Conservation (phyloP, 2,797 vertebrate species). For the Syngnathus acus region DNA sequence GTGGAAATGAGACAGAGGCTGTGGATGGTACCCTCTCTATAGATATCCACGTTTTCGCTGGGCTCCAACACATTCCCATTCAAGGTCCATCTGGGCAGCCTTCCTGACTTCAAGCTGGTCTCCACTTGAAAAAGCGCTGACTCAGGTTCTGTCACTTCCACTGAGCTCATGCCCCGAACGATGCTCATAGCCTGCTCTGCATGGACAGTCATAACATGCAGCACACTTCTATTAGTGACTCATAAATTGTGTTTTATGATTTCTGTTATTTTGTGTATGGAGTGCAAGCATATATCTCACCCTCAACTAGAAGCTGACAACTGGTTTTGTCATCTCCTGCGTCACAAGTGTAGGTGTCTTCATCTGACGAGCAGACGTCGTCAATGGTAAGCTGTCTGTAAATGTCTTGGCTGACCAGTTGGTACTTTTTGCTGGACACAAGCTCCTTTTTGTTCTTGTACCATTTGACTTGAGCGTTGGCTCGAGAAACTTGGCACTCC, state of each 20-base stretch:
- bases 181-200: slow-evolving; percentile 90
- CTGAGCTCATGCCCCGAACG: slow-evolving; percentile 74
- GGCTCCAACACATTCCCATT: slow-evolving; percentile 70
- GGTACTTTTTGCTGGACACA: slow-evolving; percentile 70
- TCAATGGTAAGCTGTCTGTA: slow-evolving; percentile 89
- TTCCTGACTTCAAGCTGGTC: slow-evolving; percentile 80
- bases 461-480: slow-evolving; percentile 84
- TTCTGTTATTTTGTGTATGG: no score
- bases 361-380: slow-evolving; percentile 80
- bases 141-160: slow-evolving; percentile 84
- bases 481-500: slow-evolving; percentile 90
- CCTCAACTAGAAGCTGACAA: slow-evolving; percentile 90
- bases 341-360: slow-evolving; percentile 89
- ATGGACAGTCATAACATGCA: slow-evolving; percentile 40
- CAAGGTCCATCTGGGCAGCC: slow-evolving; percentile 86
- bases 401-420: slow-evolving; percentile 80
- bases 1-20: slow-evolving; percentile 79
- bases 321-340: slow-evolving; percentile 83
- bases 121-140: slow-evolving; percentile 85
- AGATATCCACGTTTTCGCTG: slow-evolving; percentile 64
- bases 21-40: slow-evolving; percentile 80
- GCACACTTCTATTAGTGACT: slow-evolving; percentile 18
- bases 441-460: slow-evolving; percentile 77
- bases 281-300: slow-evolving; percentile 53
- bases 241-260: no score